Base-by-base conservation (phyloP, 1,140 invertebrate genomes). In the Latrodectus geometricus region DNA sequence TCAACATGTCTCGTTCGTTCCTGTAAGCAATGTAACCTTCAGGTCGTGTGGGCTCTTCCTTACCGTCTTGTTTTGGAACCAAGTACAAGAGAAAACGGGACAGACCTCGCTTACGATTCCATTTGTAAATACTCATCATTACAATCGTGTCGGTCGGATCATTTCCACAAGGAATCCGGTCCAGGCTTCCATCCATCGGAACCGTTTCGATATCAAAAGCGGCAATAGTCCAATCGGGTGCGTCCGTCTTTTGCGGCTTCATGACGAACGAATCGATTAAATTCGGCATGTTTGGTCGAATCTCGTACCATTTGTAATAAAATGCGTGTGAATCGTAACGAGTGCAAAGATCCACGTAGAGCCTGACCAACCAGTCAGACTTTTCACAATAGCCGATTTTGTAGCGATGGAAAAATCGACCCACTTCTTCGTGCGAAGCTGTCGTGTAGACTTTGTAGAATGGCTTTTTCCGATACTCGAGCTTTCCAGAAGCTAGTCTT, bases 161-260 rank as follows among this genome's bases (percentile, higher is more conserved):
- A 8, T 48, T 21, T 0, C 80, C 80, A 0, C 5, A 20, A 20
- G 70, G 80, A 48, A 82, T 23, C 0, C 70, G 69, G 49, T 82
- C 23, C 0, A 4, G 35, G 9, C 35, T 48, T 0, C 80, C 70
- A 7, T 50, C 50, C 69, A 74, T 73, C 0, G 80, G 69, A 0
- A 82, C 80, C 3, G 80, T 82, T 74, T 82, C 80, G 9, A 82
- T 61, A 74, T 82, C 80, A 49, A 82, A 74, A 0, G 70, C 69
- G 0, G 50, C 80, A 65, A 73, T 82, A 0, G 14, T 82, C 68
- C 69, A 82, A 17, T 65, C 9, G 8, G 80, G 70, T 14, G 14
- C 11, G 5, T 65, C n/a, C 5, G 68, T 70, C 0, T 49, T n/a
- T 4, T 35, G 9, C 0, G 69, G 52, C 3, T 23, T 15, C 69